Evolutionary conservation across 2,113 vertebrate species (phyloP).

Genomic region (Pampusana beccarii): DNA sequence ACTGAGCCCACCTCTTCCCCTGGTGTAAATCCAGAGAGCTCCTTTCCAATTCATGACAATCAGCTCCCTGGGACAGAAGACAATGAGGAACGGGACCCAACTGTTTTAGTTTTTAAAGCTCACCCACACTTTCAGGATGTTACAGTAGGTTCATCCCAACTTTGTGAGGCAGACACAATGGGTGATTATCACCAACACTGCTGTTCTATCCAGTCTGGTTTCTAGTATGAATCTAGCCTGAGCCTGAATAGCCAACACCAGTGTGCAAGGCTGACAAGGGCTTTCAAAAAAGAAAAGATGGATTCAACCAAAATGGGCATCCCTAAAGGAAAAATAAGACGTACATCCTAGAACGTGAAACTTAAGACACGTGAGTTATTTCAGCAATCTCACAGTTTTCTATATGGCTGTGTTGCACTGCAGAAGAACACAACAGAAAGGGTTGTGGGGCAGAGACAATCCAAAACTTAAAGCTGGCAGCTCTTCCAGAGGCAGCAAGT

Average conservation of each 20-base stretch:
- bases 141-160: neutral
- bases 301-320: neutral
- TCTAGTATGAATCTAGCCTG: neutral
- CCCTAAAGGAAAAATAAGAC: neutral
- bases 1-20: neutral
- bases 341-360: accelerated
- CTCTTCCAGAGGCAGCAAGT: neutral
- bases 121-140: neutral
- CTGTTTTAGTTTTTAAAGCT: neutral
- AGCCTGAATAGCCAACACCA: neutral
- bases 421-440: accelerated
- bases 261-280: neutral
- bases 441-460: neutral
- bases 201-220: neutral
- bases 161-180: slow-evolving; percentile 20
- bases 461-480: neutral
- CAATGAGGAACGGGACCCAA: neutral
- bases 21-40: neutral
- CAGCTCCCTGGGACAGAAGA: neutral
- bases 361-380: accelerated
- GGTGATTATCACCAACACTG: neutral
- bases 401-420: accelerated
- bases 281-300: neutral
- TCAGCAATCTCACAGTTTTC: accelerated
- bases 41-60: neutral